Percentiles rank a stretch among this genome's conserved stretches.
Evolutionary conservation across 2,888 invertebrate species (phyloP).

Genomic region (Drosophila melanocephala): DNA sequence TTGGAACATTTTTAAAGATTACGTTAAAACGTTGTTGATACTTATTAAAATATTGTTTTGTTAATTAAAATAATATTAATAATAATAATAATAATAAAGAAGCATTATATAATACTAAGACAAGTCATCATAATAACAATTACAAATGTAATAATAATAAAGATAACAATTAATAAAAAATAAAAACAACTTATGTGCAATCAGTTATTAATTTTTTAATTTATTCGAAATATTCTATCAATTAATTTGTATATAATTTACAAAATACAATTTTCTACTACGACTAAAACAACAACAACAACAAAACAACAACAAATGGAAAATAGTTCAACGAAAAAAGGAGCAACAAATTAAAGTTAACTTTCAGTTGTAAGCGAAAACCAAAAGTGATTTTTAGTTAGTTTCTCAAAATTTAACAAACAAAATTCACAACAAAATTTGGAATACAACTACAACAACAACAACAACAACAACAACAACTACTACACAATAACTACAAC

Average conservation of each 20-base stretch:
- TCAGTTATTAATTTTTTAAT: slow-evolving; percentile 69
- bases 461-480: slow-evolving; percentile 54
- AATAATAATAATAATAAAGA: slow-evolving; percentile 46
- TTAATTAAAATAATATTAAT: slow-evolving; percentile 70
- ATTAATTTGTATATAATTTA: slow-evolving; percentile 68
- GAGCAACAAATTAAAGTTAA: slow-evolving; percentile 69
- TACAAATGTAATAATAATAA: slow-evolving; percentile 56
- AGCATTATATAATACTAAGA: slow-evolving; percentile 49
- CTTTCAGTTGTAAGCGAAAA: slow-evolving; percentile 80
- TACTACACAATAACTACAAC: slow-evolving; percentile 44
- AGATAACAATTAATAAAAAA: slow-evolving; percentile 35
- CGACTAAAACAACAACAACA: slow-evolving; percentile 55
- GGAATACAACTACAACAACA: slow-evolving; percentile 80
- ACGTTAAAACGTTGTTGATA: slow-evolving; percentile 86
- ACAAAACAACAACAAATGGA: slow-evolving; percentile 53
- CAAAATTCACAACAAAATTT: slow-evolving; percentile 85
- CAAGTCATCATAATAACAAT: slow-evolving; percentile 56
- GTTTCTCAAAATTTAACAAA: slow-evolving; percentile 85
- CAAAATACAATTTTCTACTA: slow-evolving; percentile 47
- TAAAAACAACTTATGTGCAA: slow-evolving; percentile 71
- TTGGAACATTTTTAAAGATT: slow-evolving; percentile 86
- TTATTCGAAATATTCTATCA: slow-evolving; percentile 55
- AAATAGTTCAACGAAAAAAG: slow-evolving; percentile 47
- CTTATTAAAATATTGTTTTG: slow-evolving; percentile 84
- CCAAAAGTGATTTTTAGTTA: slow-evolving; percentile 83